Evolutionary conservation across 92 coral and sea anemone species (phyloP), one percentile per base, ranked within the genome.

Genomic region (Scolanthus callimorphus): DNA sequence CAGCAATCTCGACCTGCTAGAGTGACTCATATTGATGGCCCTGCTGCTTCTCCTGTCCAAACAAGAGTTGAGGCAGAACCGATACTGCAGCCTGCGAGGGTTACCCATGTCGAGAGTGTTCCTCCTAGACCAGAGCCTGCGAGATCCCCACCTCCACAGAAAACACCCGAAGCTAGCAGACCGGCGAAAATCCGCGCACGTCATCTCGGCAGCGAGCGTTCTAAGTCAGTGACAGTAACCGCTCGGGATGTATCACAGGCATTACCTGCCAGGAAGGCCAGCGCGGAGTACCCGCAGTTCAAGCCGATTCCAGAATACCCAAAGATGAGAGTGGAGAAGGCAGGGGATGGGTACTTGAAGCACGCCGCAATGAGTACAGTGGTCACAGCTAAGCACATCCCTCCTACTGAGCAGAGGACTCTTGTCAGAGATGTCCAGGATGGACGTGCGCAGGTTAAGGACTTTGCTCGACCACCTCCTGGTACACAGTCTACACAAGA

Each of bases 171-270:
- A n/a, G n/a, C n/a, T n/a, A 21, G 27, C 17, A 4, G 38, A n/a
- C 54, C 77, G 47, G 54, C 62, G 27, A 68, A 47, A 23, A 31
- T 25, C 4, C 62, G 55, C 27, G 38, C 59, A 11, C 26, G 63
- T 28, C 69, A 70, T 17, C 31, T 63, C 25, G 66, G 73, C 20
- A 11, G 48, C 17, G 70, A 57, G 66, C 62, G 78, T 4, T 57
- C 83, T 3, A 68, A 82, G 45, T 68, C 83, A 25, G 89, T 70
- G 24, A 71, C 73, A 4, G 79, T 82, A 2, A 63, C 67, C 0
- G 78, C 83, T 29, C 59, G 78, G 11, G 89, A 82, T 22, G 83
- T 82, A 19, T 64, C 72, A 1, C 78, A 78, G 11, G 55, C 55
- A 46, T 62, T 57, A n/a, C 47, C 82, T 29, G 65, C 29, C 24